Evolutionary conservation across 2,113 vertebrate genomes (phyloP).

Genomic region (Myiozetetes cayanensis): DNA sequence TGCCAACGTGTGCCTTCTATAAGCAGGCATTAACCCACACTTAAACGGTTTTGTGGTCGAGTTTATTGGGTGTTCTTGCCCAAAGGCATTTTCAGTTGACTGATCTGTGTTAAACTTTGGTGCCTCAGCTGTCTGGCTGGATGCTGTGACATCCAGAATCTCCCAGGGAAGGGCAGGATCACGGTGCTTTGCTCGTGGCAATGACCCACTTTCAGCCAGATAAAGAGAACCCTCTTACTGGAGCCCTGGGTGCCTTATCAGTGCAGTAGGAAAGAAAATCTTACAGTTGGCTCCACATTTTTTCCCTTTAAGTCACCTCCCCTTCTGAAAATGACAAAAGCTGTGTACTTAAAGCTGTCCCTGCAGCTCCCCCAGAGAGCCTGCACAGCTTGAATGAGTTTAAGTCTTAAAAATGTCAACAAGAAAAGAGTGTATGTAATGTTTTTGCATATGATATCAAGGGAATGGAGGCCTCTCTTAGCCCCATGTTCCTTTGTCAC

Average conservation of each 20-base stretch:
- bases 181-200: rapidly evolving
- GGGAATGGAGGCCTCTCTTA: background rate
- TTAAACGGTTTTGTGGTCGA: background rate
- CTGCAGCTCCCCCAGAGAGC: background rate
- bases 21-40: background rate
- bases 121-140: background rate
- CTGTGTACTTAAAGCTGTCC: background rate
- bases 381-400: background rate
- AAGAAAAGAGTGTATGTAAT: background rate
- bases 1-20: background rate
- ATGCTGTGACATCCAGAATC: background rate
- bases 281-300: background rate
- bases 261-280: background rate
- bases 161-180: background rate
- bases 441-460: background rate
- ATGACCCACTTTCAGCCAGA: background rate
- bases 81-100: background rate
- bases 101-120: background rate
- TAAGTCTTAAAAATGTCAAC: background rate
- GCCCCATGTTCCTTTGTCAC: background rate
- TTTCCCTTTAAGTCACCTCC: background rate
- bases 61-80: slow-evolving; percentile 5
- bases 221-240: background rate
- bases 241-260: background rate
- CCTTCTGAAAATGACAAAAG: background rate